phyloP scores from a whole-genome alignment of 2,797 vertebrate species.

The Siniperca scherzeri region DNA sequence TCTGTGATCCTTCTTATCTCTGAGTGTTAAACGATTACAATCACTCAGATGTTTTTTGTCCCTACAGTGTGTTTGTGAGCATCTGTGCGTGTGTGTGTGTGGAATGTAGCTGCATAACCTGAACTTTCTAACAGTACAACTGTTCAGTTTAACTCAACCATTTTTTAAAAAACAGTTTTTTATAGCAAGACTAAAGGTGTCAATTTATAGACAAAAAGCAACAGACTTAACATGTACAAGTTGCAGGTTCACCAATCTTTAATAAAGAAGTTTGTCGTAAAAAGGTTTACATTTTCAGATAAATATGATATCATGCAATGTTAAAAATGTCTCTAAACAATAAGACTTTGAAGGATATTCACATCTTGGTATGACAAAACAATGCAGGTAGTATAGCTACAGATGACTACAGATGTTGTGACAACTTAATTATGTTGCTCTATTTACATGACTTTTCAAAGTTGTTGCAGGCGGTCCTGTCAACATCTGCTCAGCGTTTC shows the following conservation, averaged over 20 bases:
- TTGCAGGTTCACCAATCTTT: not conserved
- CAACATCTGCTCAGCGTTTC: conserved; percentile 50
- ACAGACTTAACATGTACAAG: not conserved
- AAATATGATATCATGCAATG: not conserved
- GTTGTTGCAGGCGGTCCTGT: conserved; percentile 1
- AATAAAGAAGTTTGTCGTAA: not conserved
- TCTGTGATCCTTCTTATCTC: conserved; percentile 72
- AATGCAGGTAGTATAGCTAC: not conserved
- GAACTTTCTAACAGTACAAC: not conserved
- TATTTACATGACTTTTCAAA: conserved; percentile 18
- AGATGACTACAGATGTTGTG: not conserved
- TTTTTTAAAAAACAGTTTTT: not conserved
- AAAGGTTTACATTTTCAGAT: not conserved
- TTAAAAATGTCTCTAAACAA: not conserved
- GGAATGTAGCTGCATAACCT: not conserved
- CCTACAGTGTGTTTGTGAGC: conserved; percentile 7
- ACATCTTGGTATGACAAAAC: not conserved
- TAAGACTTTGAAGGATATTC: not conserved
- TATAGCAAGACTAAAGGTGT: not conserved
- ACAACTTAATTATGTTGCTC: conserved; percentile 6
- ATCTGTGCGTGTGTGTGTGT: conserved; percentile 11
- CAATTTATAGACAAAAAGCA: not conserved
- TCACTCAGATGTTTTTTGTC: conserved; percentile 54
- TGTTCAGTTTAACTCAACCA: not conserved
- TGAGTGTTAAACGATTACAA: conserved; percentile 63